Evolutionary conservation across 1,140 invertebrate species (phyloP), one percentile per base, ranked within the genome.

Genomic region (Rhynchophorus ferrugineus): DNA sequence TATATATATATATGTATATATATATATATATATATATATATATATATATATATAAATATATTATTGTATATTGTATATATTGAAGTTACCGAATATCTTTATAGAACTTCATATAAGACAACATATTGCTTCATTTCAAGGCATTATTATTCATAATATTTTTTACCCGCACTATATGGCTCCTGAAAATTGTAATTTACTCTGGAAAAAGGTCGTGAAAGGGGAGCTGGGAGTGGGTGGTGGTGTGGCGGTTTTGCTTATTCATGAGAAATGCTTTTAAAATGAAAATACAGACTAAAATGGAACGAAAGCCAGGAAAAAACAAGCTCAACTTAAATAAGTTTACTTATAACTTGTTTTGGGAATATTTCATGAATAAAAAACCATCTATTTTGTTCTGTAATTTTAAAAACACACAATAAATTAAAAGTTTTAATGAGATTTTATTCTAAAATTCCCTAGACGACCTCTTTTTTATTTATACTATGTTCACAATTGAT

Each of bases 231-330:
- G 19, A 18, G 29, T n/a, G 13, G n/a, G 29, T 14, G 16, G 3
- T 33, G 3, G 49, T 16, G 33, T 51, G 57, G 56, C 54, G 61
- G 56, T 64, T 64, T 62, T 63, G 61, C 61, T 64, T 63, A 64
- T 64, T 64, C 63, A 64, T 64, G 63, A 64, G 61, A 60, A 64
- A 62, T 60, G 63, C 58, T 62, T 64, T 64, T 61, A 57, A 62
- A 64, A 63, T 61, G 62, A 62, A 62, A 64, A 64, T 62, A 59
- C 60, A 58, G 57, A 61, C 60, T 49, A 59, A 64, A 64, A 59
- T 58, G 62, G 54, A 64, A 64, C 60, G 22, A 49, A 49, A 17
- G 18, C 14, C 17, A 13, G 11, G 13, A 62, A 64, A 64, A 62
- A 62, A 61, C 56, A 60, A 61, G 54, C 44, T 55, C 61, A 61